Evolutionary conservation across 2,113 vertebrate species (phyloP).

Genomic region (Rhineura floridana): DNA sequence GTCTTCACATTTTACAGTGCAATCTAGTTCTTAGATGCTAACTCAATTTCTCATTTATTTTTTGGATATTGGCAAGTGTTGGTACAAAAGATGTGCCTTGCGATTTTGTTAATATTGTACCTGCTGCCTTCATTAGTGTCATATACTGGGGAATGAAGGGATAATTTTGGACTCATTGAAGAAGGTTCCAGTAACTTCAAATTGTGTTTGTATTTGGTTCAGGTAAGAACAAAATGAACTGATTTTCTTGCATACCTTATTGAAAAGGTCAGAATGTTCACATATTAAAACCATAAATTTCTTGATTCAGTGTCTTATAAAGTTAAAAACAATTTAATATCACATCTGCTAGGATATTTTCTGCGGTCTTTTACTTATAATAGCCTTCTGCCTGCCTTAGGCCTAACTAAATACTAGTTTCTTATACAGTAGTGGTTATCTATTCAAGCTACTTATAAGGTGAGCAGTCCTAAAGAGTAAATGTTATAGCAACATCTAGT

Average conservation of each 20-base stretch:
- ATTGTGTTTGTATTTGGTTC: neutral
- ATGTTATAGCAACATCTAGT: neutral
- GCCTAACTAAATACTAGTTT: neutral
- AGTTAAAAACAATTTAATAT: neutral
- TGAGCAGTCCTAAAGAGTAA: neutral
- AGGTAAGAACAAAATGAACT: neutral
- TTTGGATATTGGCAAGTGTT: too few relatives aligned
- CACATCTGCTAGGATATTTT: neutral
- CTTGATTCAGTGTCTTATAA: too few relatives aligned
- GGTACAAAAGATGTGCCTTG: neutral
- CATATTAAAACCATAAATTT: too few relatives aligned
- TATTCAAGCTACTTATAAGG: neutral
- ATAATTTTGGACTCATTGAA: neutral
- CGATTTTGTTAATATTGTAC: neutral
- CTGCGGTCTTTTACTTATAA: neutral
- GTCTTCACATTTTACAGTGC: too few relatives aligned
- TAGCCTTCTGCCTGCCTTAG: neutral
- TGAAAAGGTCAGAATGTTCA: too few relatives aligned
- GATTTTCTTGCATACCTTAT: neutral
- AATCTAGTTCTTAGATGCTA: too few relatives aligned
- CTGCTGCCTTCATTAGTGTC: neutral
- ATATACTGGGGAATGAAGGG: neutral
- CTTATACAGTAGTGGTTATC: neutral
- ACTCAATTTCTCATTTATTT: too few relatives aligned
- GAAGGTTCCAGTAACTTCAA: neutral